Base-by-base conservation (phyloP, 2,888 invertebrate genomes). In the Fragum sueziense region DNA sequence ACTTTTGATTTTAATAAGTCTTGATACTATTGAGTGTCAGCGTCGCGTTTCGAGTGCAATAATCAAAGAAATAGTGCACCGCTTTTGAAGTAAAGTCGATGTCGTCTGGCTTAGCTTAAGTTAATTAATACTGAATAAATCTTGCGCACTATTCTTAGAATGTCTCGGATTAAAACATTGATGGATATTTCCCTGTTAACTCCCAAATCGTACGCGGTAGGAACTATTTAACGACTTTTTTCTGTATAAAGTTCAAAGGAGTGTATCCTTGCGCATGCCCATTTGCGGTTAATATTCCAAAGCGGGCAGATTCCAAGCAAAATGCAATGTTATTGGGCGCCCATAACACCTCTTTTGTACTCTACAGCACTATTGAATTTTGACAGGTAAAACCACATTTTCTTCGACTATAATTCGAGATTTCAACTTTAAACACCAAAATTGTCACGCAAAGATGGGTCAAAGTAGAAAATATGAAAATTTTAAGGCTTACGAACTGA, bases 191-290 rank as follows among this genome's bases (percentile, higher is more conserved):
- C 57, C 57, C 7, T 25, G 6, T 22, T 57, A 25, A 25, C n/a
- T n/a, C 57, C n/a, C 25, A 27, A 27, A 57, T 25, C 57, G n/a
- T 25, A 25, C 25, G 57, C 57, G 57, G n/a, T 57, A 27, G 57
- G 57, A 57, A 57, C 57, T 57, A 57, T 29, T 57, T 57, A 57
- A 57, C 57, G 57, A n/a, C 25, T 57, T 47, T 20, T 57, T 57
- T n/a, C n/a, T n/a, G n/a, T 57, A 57, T 57, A 57, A 57, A 57
- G 57, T 57, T 57, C 57, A 57, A 57, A 22, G n/a, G 57, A 27
- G 1, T 57, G 9, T 29, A 6, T 57, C 4, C 14, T 11, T 57
- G 57, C 57, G 57, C 57, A 57, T 57, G 57, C 57, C 57, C 57
- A n/a, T n/a, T n/a, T n/a, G n/a, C n/a, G n/a, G n/a, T n/a, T n/a